Conservation (phyloP, 2,113 vertebrate genomes). For the Urocynchramus pylzowi region DNA sequence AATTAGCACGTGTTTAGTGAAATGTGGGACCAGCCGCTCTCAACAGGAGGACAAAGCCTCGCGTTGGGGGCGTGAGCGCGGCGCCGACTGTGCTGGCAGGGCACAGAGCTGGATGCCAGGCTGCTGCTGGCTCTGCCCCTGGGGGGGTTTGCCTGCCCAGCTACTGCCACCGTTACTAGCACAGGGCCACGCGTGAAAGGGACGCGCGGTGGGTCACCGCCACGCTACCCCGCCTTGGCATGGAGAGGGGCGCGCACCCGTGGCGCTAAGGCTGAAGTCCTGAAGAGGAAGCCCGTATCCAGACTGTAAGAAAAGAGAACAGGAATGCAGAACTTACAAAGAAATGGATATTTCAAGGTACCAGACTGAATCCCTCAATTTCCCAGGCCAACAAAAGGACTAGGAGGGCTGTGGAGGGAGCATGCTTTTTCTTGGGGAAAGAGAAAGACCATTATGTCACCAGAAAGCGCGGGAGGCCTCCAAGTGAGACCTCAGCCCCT, state of each 20-base stretch:
- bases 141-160: conserved; percentile 12
- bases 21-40: background rate
- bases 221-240: conserved; percentile 46
- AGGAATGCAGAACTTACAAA: conserved; percentile 62
- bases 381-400: conserved; percentile 42
- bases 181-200: background rate
- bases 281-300: conserved; percentile 53
- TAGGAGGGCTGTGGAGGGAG: conserved; percentile 29
- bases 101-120: background rate
- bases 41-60: background rate
- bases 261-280: conserved; percentile 47
- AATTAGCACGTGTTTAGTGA: background rate
- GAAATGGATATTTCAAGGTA: conserved; percentile 53
- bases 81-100: background rate
- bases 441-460: conserved; percentile 33
- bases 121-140: background rate
- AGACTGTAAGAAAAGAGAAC: conserved; percentile 64
- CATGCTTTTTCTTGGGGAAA: conserved; percentile 35
- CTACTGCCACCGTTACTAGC: background rate
- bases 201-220: background rate
- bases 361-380: conserved; percentile 19
- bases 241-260: background rate
- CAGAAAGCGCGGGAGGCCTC: background rate
- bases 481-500: background rate
- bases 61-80: accelerated